Conservation (phyloP, 2,113 vertebrate genomes). For the Aptenodytes patagonicus region DNA sequence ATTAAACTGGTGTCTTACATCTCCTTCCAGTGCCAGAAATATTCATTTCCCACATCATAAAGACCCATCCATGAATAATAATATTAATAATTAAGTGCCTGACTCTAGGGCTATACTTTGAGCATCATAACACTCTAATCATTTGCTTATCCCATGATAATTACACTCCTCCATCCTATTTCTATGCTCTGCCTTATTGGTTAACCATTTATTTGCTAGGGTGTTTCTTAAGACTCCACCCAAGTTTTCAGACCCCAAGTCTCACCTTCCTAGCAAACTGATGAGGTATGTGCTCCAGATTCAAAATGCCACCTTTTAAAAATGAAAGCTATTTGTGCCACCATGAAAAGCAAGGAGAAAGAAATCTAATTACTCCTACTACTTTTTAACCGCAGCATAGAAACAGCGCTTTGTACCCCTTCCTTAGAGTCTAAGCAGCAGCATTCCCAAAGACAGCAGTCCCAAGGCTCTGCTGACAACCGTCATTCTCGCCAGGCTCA, state of each 20-base stretch:
- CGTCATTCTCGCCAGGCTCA: rapidly evolving
- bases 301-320: neutral
- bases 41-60: constrained; percentile 61
- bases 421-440: neutral
- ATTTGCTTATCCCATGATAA: constrained; percentile 63
- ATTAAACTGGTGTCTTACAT: constrained; percentile 55
- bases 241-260: neutral
- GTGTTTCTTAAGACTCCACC: neutral
- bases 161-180: constrained; percentile 44
- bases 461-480: neutral
- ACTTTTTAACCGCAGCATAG: neutral
- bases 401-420: neutral
- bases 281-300: neutral
- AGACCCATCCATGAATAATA: constrained; percentile 65
- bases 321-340: neutral
- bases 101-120: constrained; percentile 59
- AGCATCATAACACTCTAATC: constrained; percentile 65
- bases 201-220: constrained; percentile 56
- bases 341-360: neutral
- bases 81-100: constrained; percentile 68
- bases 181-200: neutral
- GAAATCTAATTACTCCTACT: neutral
- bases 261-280: neutral
- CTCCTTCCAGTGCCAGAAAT: constrained; percentile 53
- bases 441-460: neutral